These are phyloP conservation scores for Falco peregrinus DNA, from an alignment of 2,797 vertebrate genomes.

Conservation along the genomic window DNA sequence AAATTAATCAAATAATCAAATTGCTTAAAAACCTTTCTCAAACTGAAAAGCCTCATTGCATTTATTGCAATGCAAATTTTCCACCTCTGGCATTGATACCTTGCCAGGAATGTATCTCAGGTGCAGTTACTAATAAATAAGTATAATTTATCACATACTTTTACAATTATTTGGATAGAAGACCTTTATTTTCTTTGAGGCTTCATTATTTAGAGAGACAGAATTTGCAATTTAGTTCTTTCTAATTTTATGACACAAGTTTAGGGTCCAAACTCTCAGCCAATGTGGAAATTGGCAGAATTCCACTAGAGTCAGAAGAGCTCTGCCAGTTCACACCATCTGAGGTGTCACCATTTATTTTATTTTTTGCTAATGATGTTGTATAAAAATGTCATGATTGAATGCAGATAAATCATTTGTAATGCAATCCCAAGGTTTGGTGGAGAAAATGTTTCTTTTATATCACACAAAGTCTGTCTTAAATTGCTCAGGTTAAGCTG, in stretches of 20 bases:
- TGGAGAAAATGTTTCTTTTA: slow-evolving; percentile 32
- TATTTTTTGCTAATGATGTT: slow-evolving; percentile 48
- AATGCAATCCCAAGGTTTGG: slow-evolving; percentile 50
- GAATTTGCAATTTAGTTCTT: slow-evolving; percentile 52
- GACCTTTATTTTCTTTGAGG: slow-evolving; percentile 40
- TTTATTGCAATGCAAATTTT: slow-evolving; percentile 14
- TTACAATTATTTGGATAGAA: slow-evolving; percentile 30
- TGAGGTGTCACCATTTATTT: slow-evolving; percentile 42
- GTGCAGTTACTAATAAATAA: slow-evolving; percentile 13
- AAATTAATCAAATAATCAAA: slow-evolving; percentile 12
- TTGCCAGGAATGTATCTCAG: background rate
- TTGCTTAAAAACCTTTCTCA: background rate
- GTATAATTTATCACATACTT: background rate
- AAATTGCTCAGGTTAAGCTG: slow-evolving; percentile 59
- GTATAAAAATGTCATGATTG: slow-evolving; percentile 52
- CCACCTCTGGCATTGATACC: background rate
- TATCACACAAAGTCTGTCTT: slow-evolving; percentile 39
- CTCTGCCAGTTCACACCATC: slow-evolving; percentile 8
- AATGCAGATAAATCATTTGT: slow-evolving; percentile 65
- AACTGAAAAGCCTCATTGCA: background rate
- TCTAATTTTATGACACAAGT: slow-evolving; percentile 34
- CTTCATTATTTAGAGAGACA: background rate
- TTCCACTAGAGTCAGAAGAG: background rate
- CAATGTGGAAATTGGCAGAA: slow-evolving; percentile 20
- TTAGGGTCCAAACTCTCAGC: slow-evolving; percentile 8